Conservation (phyloP, 2,797 vertebrate genomes). For the Gouania willdenowi region DNA sequence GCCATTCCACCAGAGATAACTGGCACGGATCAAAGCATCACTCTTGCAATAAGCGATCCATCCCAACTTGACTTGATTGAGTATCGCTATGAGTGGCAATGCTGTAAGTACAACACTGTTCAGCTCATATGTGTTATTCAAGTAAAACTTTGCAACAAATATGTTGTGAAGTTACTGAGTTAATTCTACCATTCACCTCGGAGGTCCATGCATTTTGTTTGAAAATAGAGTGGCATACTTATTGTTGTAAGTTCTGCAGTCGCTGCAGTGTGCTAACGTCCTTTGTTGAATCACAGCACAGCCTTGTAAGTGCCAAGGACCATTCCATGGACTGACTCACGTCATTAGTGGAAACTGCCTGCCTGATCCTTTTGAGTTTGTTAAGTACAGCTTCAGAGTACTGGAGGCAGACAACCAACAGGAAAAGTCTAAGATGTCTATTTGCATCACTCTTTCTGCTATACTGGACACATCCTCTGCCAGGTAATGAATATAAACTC, state of each 20-base stretch:
- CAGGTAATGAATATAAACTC: too few species aligned
- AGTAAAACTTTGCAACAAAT: too few species aligned
- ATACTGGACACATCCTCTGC: rapidly evolving
- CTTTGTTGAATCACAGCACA: slow-evolving; percentile 26
- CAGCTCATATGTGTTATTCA: background rate
- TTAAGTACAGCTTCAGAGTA: slow-evolving; percentile 51
- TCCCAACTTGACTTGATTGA: background rate
- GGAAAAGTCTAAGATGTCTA: slow-evolving; percentile 5
- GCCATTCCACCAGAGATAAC: slow-evolving; percentile 14
- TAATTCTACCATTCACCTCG: too few species aligned
- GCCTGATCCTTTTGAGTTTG: slow-evolving; percentile 70
- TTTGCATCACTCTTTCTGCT: slow-evolving; percentile 75
- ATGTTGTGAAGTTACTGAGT: background rate
- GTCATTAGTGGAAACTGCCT: slow-evolving; percentile 69
- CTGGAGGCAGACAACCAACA: background rate
- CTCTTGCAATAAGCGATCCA: slow-evolving; percentile 1
- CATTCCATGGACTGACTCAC: background rate
- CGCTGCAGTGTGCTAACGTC: background rate
- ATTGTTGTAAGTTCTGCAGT: background rate
- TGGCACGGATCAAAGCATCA: background rate
- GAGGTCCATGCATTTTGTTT: too few species aligned
- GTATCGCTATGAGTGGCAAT: slow-evolving; percentile 40
- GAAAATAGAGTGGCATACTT: background rate
- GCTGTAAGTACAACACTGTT: slow-evolving; percentile 50
- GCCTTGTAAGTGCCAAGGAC: slow-evolving; percentile 50